These are phyloP conservation scores for Alcis repandata DNA, from an alignment of 2,888 invertebrate species.

Conservation along the genomic window DNA sequence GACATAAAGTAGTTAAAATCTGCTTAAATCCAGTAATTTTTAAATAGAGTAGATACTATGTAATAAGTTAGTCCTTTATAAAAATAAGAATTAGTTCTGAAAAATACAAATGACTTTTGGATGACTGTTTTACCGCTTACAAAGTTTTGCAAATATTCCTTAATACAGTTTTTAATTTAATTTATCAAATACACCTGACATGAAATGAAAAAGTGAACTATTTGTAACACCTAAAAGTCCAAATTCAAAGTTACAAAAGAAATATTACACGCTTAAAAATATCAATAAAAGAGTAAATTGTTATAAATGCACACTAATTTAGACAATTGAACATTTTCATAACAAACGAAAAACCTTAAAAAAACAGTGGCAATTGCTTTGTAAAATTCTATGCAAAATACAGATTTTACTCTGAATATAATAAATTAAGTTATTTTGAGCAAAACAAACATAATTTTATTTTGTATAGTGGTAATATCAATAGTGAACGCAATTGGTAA, in stretches of 20 bases:
- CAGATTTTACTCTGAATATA: constrained; percentile 7
- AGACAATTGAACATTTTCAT: not conserved
- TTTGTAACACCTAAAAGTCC: not conserved
- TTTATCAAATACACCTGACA: no score
- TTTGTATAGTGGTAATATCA: no score
- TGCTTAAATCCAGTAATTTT: no score
- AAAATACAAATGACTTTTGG: not conserved
- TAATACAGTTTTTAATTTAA: no score
- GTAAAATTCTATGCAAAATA: not conserved
- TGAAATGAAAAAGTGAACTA: no score
- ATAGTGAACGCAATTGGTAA: no score
- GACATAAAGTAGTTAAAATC: no score
- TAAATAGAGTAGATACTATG: not conserved
- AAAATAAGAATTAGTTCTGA: not conserved
- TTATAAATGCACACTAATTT: not conserved
- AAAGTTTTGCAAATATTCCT: not conserved
- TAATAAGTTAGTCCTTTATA: not conserved
- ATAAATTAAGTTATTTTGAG: constrained; percentile 18
- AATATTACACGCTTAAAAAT: not conserved
- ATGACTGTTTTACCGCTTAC: not conserved
- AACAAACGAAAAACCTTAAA: not conserved
- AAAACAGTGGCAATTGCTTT: constrained; percentile 7
- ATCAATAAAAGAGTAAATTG: not conserved
- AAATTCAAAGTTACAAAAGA: not conserved
- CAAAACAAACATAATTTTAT: constrained; percentile 1